Conservation (phyloP, 1,140 invertebrate genomes). For the Eumaeus atala region DNA sequence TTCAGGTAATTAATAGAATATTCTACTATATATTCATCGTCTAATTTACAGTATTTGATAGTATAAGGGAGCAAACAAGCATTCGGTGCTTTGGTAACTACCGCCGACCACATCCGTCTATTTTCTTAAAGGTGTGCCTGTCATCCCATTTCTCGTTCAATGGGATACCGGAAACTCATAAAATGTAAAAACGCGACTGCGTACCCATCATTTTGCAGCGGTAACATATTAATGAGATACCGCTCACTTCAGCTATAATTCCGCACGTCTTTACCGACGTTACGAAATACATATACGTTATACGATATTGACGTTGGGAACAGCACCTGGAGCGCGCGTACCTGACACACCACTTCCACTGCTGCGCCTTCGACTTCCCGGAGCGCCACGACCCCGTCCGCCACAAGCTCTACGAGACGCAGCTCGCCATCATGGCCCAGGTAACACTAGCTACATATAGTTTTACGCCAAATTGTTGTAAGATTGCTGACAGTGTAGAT, state of each 20-base stretch:
- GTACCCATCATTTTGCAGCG: too few relatives aligned
- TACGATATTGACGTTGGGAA: not conserved
- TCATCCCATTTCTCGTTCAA: too few relatives aligned
- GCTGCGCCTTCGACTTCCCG: slow-evolving; percentile 91
- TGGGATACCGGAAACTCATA: too few relatives aligned
- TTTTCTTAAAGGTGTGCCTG: not conserved
- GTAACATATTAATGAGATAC: too few relatives aligned
- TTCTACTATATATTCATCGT: too few relatives aligned
- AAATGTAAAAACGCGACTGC: too few relatives aligned
- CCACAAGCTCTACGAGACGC: slow-evolving; percentile 75
- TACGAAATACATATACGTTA: not conserved
- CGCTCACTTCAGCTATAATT: not conserved
- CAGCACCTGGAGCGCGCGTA: slow-evolving; percentile 48
- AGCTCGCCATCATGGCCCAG: slow-evolving; percentile 62
- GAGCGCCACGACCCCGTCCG: slow-evolving; percentile 82
- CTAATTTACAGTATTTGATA: not conserved
- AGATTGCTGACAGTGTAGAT: too few relatives aligned
- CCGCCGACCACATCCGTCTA: too few relatives aligned
- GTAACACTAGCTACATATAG: too few relatives aligned
- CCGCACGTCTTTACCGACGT: not conserved
- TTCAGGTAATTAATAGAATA: slow-evolving; percentile 76
- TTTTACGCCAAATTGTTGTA: too few relatives aligned
- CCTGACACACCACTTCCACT: slow-evolving; percentile 91
- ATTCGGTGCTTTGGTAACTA: too few relatives aligned
- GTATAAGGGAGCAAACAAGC: not conserved